Evolutionary conservation across 2,888 invertebrate genomes (phyloP).

Genomic region (Busseola fusca): DNA sequence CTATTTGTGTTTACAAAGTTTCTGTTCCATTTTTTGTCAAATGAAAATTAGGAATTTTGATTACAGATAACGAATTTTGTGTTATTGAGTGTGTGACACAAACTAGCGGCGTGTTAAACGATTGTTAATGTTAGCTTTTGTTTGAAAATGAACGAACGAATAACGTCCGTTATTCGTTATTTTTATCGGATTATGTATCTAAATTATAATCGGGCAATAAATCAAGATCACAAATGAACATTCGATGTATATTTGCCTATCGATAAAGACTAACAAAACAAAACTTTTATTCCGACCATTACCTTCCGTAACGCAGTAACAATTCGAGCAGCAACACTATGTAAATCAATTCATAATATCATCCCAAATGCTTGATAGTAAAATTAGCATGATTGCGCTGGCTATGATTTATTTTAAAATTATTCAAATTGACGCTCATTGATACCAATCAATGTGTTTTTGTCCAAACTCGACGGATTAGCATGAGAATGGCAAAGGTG

Average conservation of each 20-base stretch:
- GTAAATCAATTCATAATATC: constrained; percentile 64
- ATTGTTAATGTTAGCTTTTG: constrained; percentile 32
- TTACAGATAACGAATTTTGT: constrained; percentile 54
- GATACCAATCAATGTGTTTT: constrained; percentile 78
- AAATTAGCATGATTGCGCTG: constrained; percentile 73
- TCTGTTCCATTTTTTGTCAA: constrained; percentile 53
- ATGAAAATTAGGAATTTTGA: constrained; percentile 62
- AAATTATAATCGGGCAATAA: constrained; percentile 30
- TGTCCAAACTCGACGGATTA: constrained; percentile 72
- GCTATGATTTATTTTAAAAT: constrained; percentile 80
- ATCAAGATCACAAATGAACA: constrained; percentile 33
- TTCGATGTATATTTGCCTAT: constrained; percentile 29
- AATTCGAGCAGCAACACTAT: constrained; percentile 37
- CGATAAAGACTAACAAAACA: constrained; percentile 22
- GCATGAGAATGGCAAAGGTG: constrained; percentile 79
- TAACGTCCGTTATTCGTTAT: not conserved
- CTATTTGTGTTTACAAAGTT: constrained; percentile 61
- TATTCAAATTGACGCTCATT: constrained; percentile 79
- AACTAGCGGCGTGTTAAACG: constrained; percentile 54
- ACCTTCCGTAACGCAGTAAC: constrained; percentile 60
- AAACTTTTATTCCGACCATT: constrained; percentile 49
- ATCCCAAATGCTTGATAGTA: constrained; percentile 67
- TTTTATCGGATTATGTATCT: not conserved
- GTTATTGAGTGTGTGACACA: constrained; percentile 56
- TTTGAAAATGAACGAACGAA: constrained; percentile 8